Percentiles rank a stretch among this genome's conserved stretches.
phyloP scores from a whole-genome alignment of 2,797 vertebrate genomes.

The Toxotes lorentzi region DNA sequence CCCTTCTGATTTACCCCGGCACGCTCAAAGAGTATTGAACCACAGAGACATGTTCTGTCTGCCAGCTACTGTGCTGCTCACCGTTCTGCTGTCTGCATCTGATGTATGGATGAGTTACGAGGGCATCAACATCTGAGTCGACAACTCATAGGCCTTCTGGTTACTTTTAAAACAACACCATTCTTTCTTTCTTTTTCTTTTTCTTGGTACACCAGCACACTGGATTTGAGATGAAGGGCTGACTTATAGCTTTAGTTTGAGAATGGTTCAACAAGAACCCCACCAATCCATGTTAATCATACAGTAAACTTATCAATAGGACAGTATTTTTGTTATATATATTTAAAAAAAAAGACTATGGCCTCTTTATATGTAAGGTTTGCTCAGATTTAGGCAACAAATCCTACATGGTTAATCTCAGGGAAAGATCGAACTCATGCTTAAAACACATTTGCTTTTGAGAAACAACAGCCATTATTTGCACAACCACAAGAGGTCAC shows the following conservation, averaged over 20 bases:
- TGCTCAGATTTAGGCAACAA: neutral
- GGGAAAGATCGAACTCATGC: neutral
- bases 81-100: conserved; percentile 9
- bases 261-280: neutral
- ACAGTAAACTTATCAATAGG: neutral
- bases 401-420: neutral
- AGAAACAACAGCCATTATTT: too few species aligned
- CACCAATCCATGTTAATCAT: neutral
- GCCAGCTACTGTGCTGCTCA: conserved; percentile 15
- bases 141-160: neutral
- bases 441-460: neutral
- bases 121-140: neutral
- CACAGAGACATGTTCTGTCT: neutral
- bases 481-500: too few species aligned
- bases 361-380: neutral
- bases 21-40: conserved; percentile 19
- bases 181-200: neutral
- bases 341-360: too few species aligned
- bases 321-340: neutral
- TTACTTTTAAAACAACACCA: neutral
- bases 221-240: neutral
- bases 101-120: neutral
- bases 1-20: conserved; percentile 35
- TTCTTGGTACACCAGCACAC: neutral
- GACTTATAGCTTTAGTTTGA: neutral